These are phyloP conservation scores for Caenorhabditis angaria DNA, from an alignment of 2,888 invertebrate genomes.

Conservation along the genomic window DNA sequence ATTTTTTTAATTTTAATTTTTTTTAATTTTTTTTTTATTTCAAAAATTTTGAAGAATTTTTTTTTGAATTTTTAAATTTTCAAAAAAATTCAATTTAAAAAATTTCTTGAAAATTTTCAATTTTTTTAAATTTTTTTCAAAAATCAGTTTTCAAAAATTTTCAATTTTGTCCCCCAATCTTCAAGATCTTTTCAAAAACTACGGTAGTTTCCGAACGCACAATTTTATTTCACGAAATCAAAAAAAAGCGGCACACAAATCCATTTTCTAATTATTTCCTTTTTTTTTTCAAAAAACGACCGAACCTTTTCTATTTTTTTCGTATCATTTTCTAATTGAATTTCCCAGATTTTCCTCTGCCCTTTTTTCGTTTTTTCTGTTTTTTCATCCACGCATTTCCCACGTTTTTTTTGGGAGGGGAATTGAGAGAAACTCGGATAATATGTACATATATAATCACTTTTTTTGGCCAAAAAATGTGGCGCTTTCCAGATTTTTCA, in stretches of 20 bases:
- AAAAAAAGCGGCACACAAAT: not conserved
- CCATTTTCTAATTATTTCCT: not conserved
- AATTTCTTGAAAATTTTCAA: not conserved
- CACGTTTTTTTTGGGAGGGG: not conserved
- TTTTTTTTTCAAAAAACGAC: not conserved
- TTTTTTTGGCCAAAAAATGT: conserved; percentile 1
- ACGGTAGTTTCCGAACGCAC: not conserved
- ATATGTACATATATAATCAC: not conserved
- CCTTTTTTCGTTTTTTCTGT: conserved; percentile 9
- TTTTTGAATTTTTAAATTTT: not conserved
- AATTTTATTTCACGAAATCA: not conserved
- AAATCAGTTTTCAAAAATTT: not conserved
- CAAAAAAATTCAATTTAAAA: not conserved
- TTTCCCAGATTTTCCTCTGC: conserved; percentile 13
- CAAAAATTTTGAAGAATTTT: not conserved
- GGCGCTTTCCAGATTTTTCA: conserved; percentile 7
- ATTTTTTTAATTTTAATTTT: too few relatives aligned
- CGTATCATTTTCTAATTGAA: conserved; percentile 37
- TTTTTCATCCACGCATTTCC: conserved; percentile 8
- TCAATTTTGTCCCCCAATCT: not conserved
- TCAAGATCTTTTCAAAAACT: not conserved
- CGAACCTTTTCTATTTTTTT: conserved; percentile 4
- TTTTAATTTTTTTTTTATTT: not conserved
- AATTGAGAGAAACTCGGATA: not conserved
- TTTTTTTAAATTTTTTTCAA: not conserved